These are phyloP conservation scores for Melitaea athalia DNA, from an alignment of 2,888 invertebrate species.

Conservation along the genomic window DNA sequence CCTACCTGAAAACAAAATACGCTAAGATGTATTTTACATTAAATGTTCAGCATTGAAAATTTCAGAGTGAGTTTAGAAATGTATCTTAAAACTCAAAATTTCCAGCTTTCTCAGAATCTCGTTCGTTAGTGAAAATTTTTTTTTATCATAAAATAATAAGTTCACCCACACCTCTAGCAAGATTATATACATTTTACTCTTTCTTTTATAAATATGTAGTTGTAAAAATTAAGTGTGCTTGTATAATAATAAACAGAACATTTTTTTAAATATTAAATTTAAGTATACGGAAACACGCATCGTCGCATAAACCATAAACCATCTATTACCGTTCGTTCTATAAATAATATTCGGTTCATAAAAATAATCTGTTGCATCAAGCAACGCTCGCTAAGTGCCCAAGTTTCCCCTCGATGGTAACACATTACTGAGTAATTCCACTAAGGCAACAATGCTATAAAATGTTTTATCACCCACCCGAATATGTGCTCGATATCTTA, in stretches of 20 bases:
- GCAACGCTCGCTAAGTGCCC: constrained; percentile 13
- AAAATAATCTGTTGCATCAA: constrained; percentile 33
- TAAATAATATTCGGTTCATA: constrained; percentile 49
- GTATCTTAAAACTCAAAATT: too few relatives aligned
- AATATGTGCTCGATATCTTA: not conserved
- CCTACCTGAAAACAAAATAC: too few relatives aligned
- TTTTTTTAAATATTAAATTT: not conserved
- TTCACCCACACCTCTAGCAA: too few relatives aligned
- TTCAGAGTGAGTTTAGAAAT: too few relatives aligned
- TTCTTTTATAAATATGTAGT: not conserved
- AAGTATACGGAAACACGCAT: constrained; percentile 5
- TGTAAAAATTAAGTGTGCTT: not conserved
- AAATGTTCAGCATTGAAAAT: too few relatives aligned
- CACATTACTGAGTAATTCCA: constrained; percentile 14
- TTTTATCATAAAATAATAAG: too few relatives aligned
- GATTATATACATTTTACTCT: too few relatives aligned
- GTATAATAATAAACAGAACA: not conserved
- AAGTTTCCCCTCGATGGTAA: constrained; percentile 15
- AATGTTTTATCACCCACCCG: constrained; percentile 14
- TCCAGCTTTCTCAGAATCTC: too few relatives aligned
- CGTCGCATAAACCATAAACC: constrained; percentile 52
- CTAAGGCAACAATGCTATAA: constrained; percentile 12
- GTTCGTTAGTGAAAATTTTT: too few relatives aligned
- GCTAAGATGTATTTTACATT: too few relatives aligned
- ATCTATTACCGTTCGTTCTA: constrained; percentile 53